phyloP scores from a whole-genome alignment of 2,113 vertebrate species.

The Tragelaphus buxtoni region DNA sequence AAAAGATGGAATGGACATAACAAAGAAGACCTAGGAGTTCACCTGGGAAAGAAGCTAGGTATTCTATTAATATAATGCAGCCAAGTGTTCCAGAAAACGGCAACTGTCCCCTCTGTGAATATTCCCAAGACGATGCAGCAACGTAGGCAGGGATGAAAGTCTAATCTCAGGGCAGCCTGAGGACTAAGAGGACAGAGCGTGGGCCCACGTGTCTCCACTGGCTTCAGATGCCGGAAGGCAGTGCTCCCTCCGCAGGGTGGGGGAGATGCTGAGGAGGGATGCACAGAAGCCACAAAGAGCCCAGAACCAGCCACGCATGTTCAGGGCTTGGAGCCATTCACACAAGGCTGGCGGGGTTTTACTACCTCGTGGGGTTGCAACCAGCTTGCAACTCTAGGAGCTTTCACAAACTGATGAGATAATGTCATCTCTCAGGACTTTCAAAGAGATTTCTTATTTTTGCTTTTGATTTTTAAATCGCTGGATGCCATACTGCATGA shows the following conservation, averaged over 20 bases:
- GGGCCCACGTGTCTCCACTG: rapidly evolving
- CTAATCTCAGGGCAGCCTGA: neutral
- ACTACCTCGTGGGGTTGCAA: rapidly evolving
- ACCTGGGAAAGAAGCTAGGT: neutral
- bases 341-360: neutral
- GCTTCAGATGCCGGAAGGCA: neutral
- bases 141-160: no score
- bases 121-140: neutral
- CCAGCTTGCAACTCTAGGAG: rapidly evolving
- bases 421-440: neutral
- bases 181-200: neutral
- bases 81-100: rapidly evolving
- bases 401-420: neutral
- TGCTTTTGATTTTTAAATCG: neutral
- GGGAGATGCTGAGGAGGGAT: no score
- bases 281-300: neutral
- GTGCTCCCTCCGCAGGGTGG: rapidly evolving
- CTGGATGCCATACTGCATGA: neutral
- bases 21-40: neutral
- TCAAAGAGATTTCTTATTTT: neutral
- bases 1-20: rapidly evolving
- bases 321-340: rapidly evolving
- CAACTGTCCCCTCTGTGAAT: rapidly evolving
- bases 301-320: rapidly evolving
- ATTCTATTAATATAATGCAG: rapidly evolving